phyloP scores from a whole-genome alignment of 2,113 vertebrate species.

The Vanacampus margaritifer region DNA sequence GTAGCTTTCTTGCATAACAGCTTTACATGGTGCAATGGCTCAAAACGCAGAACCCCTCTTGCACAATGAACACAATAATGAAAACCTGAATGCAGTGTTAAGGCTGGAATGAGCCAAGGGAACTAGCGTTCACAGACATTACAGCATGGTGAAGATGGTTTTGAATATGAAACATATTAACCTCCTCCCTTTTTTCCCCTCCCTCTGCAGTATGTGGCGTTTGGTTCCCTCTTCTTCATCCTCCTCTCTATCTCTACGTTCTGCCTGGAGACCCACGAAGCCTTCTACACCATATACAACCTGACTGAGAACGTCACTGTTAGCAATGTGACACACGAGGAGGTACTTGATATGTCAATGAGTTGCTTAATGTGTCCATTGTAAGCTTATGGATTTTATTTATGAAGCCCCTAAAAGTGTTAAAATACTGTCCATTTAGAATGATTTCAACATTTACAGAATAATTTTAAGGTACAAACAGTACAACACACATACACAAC shows the following conservation, averaged over 20 bases:
- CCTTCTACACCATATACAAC: slow-evolving; percentile 92
- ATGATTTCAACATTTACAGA: not conserved
- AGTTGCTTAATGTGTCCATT: not conserved
- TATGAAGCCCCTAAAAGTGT: too few species aligned
- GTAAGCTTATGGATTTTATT: not conserved
- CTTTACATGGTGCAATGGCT: slow-evolving; percentile 42
- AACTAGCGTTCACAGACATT: not conserved
- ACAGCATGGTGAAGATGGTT: not conserved
- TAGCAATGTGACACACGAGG: slow-evolving; percentile 77
- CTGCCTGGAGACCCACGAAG: slow-evolving; percentile 97
- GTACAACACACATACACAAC: not conserved
- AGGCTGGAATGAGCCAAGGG: not conserved
- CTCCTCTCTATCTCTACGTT: slow-evolving; percentile 98
- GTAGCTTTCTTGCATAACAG: slow-evolving; percentile 6
- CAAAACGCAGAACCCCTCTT: not conserved
- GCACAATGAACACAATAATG: not conserved
- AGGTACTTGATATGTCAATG: slow-evolving; percentile 50
- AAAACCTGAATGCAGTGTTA: not conserved
- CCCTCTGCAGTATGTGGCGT: slow-evolving; percentile 83
- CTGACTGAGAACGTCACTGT: slow-evolving; percentile 84
- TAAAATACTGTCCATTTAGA: too few species aligned
- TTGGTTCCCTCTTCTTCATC: slow-evolving; percentile 95
- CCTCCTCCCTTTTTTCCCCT: not conserved
- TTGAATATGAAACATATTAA: not conserved
- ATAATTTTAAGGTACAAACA: not conserved